These are phyloP conservation scores for Latheticus oryzae DNA, from an alignment of 2,888 invertebrate species.

Conservation along the genomic window DNA sequence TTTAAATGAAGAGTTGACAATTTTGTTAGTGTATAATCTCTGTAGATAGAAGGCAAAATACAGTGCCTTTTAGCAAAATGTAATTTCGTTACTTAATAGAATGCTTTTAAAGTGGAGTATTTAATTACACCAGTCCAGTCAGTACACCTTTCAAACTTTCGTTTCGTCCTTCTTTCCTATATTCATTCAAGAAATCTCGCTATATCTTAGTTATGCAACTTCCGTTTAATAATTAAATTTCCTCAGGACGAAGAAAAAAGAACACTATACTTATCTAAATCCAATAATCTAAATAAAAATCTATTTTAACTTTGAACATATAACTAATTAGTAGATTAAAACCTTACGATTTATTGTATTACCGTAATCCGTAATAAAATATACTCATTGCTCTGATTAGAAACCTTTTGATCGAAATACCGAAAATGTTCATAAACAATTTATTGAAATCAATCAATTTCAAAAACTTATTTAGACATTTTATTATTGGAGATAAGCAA, in stretches of 20 bases:
- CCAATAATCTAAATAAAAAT: conserved; percentile 34
- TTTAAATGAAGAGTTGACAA: conserved; percentile 33
- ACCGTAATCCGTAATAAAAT: conserved; percentile 45
- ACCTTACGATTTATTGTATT: conserved; percentile 39
- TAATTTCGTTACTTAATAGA: conserved; percentile 36
- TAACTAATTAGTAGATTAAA: too few species aligned
- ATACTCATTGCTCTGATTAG: conserved; percentile 46
- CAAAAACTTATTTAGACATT: too few species aligned
- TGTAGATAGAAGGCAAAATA: conserved; percentile 24
- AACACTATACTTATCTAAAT: conserved; percentile 30
- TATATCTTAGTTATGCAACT: not conserved
- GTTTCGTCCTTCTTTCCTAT: conserved; percentile 5
- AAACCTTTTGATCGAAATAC: conserved; percentile 43
- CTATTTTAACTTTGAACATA: conserved; percentile 20
- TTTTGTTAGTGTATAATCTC: conserved; percentile 33
- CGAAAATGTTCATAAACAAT: conserved; percentile 17
- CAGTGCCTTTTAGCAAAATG: conserved; percentile 32
- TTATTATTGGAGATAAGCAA: too few species aligned
- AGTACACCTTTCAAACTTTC: conserved; percentile 20
- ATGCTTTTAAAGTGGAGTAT: conserved; percentile 35
- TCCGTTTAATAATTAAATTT: conserved; percentile 2
- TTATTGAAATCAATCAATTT: too few species aligned
- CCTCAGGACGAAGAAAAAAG: too few species aligned
- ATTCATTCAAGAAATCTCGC: conserved; percentile 3
- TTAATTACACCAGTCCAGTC: conserved; percentile 31